Base-by-base conservation (phyloP, 2,113 vertebrate species). In the Arothron firmamentum region DNA sequence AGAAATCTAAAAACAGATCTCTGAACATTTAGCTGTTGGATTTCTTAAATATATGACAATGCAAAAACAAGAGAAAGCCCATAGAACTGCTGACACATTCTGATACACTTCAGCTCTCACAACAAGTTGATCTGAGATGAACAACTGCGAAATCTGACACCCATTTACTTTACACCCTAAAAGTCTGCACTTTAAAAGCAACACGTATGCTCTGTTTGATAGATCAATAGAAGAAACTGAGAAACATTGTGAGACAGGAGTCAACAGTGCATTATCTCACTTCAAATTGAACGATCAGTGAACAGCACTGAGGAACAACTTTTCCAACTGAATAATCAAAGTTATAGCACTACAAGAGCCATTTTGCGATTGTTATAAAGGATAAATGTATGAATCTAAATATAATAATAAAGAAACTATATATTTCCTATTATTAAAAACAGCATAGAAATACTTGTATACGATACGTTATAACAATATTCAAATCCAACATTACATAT, bases 211-310 rank as follows among this genome's bases (percentile, higher is more conserved):
- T 60, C 18, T 70, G 65, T 49, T 23, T 60, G 63, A 61, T 53
- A 47, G 75, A 81, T 86, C 80, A 65, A 84, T 76, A 53, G 52
- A 52, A 43, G 34, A 70, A 56, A 19, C 25, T 58, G 38, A 49
- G 65, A 4, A 64, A 68, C 57, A 67, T 6, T 57, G 56, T 48
- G 43, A 75, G 62, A 52, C 43, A 76, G 59, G 49, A 79, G 60
- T 72, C 31, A 56, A 64, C 52, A 64, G 51, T 20, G 52, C 18
- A 48, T 67, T 71, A 48, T 47, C 57, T 42, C 38, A 54, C 59
- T 31, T 65, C 42, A 41, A 68, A 67, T 73, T 67, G 65, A 81
- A 66, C 60, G 50, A 77, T 48, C 15, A 6, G 56, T 34, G 75
- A 71, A 58, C 12, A 14, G 64, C 67, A 60, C 28, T 18, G 28